Evolutionary conservation across 1,140 invertebrate species (phyloP).

Genomic region (Drosophila carrolli): DNA sequence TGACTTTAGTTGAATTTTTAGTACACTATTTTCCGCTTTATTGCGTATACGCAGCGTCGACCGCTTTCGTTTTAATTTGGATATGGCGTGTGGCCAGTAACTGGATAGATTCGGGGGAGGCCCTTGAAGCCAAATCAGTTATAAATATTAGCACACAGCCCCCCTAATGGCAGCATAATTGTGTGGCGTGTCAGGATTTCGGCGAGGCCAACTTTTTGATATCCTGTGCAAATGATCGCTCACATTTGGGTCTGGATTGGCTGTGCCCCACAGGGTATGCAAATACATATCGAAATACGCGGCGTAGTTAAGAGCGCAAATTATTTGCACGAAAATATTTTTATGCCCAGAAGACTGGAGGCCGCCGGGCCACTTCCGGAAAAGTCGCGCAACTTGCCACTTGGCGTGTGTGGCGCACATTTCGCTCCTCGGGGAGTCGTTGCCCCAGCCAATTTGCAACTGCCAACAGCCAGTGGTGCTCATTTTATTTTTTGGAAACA

Average conservation of each 20-base stretch:
- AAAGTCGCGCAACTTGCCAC: conserved; percentile 58
- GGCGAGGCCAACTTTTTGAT: conserved; percentile 36
- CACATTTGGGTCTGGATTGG: not conserved
- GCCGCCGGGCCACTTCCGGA: conserved; percentile 64
- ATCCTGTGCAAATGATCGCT: conserved; percentile 42
- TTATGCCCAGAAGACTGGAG: conserved; percentile 36
- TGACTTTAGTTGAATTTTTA: conserved; percentile 79
- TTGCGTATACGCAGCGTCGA: conserved; percentile 74
- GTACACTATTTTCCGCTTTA: conserved; percentile 58
- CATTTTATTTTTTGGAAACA: not conserved
- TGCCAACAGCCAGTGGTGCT: conserved; percentile 9
- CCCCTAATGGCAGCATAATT: conserved; percentile 74
- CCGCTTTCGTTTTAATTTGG: conserved; percentile 74
- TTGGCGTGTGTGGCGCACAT: conserved; percentile 80
- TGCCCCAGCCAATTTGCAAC: conserved; percentile 18
- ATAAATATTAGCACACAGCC: conserved; percentile 63
- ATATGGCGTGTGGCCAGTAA: conserved; percentile 60
- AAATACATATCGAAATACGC: conserved; percentile 70
- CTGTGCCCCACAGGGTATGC: conserved; percentile 27
- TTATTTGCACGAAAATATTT: conserved; percentile 83
- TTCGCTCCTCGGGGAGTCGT: conserved; percentile 54
- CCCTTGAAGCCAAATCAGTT: conserved; percentile 55
- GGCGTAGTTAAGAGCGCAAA: conserved; percentile 76
- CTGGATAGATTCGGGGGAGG: not conserved
- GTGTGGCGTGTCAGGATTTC: conserved; percentile 34